Conservation (phyloP, 2,113 vertebrate species). For the Tragelaphus buxtoni region DNA sequence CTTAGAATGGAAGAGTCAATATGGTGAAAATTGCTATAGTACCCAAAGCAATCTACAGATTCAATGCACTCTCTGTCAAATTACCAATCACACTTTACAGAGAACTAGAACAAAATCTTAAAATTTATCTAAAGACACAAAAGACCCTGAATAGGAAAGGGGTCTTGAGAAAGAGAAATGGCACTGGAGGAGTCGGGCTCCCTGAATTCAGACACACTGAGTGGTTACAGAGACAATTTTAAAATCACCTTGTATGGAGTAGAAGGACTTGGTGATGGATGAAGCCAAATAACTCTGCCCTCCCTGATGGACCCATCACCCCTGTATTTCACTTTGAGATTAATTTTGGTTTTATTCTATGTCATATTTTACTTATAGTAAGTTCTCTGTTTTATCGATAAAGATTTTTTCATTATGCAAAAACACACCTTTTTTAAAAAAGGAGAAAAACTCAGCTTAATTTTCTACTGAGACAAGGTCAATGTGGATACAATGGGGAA, state of each 20-base stretch:
- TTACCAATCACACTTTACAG: background rate
- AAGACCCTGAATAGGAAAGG: background rate
- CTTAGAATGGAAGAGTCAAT: background rate
- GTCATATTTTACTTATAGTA: background rate
- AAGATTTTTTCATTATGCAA: background rate
- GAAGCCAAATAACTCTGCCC: background rate
- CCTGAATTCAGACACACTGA: background rate
- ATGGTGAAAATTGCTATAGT: background rate
- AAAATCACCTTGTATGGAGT: background rate
- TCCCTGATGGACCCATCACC: background rate
- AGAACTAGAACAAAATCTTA: background rate
- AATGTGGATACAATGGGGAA: background rate
- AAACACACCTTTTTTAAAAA: background rate
- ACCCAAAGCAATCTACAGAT: background rate
- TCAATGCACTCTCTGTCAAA: background rate
- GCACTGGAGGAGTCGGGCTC: background rate
- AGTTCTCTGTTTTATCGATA: background rate
- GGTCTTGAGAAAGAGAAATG: background rate
- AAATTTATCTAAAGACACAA: background rate
- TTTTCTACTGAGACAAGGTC: background rate
- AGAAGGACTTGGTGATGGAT: background rate
- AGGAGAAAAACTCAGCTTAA: background rate
- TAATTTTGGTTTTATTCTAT: background rate
- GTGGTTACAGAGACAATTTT: background rate
- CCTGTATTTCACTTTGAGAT: background rate